A percentile compares a stretch with the other conserved stretches of the same genome.
Evolutionary conservation across 2,888 invertebrate species (phyloP).

Genomic region (Rotaria socialis): DNA sequence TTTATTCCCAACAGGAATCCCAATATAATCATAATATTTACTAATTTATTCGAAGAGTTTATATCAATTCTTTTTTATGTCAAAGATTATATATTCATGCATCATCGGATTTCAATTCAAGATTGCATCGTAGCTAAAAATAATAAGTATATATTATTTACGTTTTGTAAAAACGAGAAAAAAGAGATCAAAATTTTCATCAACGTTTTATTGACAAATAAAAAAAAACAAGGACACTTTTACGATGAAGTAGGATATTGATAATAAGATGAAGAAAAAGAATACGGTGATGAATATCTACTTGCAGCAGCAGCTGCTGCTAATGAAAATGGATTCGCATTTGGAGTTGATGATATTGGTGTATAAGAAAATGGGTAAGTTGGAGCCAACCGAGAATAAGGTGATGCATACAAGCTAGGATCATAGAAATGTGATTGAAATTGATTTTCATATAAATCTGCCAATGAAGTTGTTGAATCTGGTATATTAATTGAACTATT

Average conservation of each 20-base stretch:
- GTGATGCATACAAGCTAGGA: neutral
- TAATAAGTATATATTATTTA: neutral
- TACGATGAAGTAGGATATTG: neutral
- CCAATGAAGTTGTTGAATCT: neutral
- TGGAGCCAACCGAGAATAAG: neutral
- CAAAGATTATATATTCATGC: no score
- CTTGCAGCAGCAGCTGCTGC: neutral
- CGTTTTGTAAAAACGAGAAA: neutral
- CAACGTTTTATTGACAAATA: neutral
- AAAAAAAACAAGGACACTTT: neutral
- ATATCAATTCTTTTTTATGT: no score
- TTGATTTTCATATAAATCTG: slow-evolving; percentile 22
- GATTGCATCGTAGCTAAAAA: neutral
- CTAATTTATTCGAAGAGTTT: no score
- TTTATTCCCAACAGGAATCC: no score
- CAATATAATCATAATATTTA: no score
- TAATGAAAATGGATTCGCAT: slow-evolving; percentile 6
- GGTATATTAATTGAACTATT: neutral
- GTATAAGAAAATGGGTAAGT: neutral
- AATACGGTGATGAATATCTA: neutral
- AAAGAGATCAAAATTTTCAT: neutral
- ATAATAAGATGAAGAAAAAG: slow-evolving; percentile 6
- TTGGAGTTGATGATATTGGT: neutral
- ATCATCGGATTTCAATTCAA: no score
- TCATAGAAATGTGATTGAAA: neutral